A percentile compares a stretch with the other conserved stretches of the same genome.
Conservation (phyloP, 2,113 vertebrate species). For the Dermatemys mawii region DNA sequence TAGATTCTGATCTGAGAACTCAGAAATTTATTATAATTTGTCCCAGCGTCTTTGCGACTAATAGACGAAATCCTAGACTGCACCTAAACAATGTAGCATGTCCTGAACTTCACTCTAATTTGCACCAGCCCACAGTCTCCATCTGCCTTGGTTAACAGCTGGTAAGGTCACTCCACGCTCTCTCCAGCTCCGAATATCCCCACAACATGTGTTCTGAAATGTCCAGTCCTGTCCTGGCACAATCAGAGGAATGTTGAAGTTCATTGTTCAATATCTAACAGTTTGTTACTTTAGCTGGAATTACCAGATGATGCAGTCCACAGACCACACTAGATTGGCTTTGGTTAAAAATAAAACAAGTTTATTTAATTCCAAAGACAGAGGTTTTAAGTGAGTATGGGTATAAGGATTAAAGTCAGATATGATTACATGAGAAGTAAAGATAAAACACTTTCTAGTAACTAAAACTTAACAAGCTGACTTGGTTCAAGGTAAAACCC, state of each 20-base stretch:
- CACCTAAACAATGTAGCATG: not conserved
- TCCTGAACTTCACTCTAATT: not conserved
- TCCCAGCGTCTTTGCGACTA: not conserved
- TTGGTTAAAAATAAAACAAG: too few species aligned
- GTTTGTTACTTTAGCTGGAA: not conserved
- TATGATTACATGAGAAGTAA: not conserved
- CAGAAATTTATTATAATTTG: not conserved
- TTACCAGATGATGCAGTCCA: not conserved
- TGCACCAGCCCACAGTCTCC: not conserved
- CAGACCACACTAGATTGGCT: too few species aligned
- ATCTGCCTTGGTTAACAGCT: not conserved
- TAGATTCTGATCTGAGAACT: not conserved
- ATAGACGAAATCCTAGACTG: not conserved
- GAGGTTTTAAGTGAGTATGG: too few species aligned
- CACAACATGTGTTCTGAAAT: not conserved
- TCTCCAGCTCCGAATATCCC: not conserved
- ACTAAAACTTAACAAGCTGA: not conserved
- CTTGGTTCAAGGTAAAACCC: not conserved
- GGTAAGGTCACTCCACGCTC: not conserved
- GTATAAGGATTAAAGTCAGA: not conserved
- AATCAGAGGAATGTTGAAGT: not conserved
- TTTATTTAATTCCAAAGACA: too few species aligned
- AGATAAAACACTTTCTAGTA: not conserved
- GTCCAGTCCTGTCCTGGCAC: not conserved
- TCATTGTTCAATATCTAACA: not conserved